Evolutionary conservation across 2,113 vertebrate genomes (phyloP), one percentile per base, ranked within the genome.

Genomic region (Promerops cafer): DNA sequence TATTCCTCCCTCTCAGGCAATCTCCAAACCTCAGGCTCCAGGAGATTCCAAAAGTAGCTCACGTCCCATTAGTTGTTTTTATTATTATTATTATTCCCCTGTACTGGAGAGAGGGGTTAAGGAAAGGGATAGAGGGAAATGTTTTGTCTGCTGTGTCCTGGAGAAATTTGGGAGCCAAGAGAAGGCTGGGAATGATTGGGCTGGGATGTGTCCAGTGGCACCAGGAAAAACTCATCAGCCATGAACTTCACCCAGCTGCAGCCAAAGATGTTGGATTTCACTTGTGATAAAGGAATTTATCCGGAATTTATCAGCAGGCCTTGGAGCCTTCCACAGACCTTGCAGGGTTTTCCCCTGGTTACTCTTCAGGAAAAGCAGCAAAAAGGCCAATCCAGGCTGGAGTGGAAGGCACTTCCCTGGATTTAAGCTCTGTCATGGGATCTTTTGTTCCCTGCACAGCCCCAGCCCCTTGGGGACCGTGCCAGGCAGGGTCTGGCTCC

Each of bases 1-100:
- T 87, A 45, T 77, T n/a, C 35, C 70, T 90, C 44, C 42, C 76
- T 65, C 30, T 56, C 33, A n/a, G n/a, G n/a, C n/a, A n/a, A n/a
- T n/a, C n/a, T n/a, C 9, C 94, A 90, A 97, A 94, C 97, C 96
- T 97, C 97, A 91, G 97, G 85, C 97, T 97, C 97, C 97, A 96
- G 82, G 45, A 83, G 89, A 90, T 97, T 96, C 97, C 6, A 16
- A 88, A 93, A 97, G 95, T 31, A 94, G 82, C 76, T 83, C 50
- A 40, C 0, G 2, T 59, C 26, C 60, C 66, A 83, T 77, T 83
- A 28, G n/a, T 71, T 59, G 4, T 22, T 35, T 39, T 20, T 56
- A 37, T 80, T 64, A 21, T 52, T 35, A 10, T n/a, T 8, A 13
- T 42, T 42, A 17, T 78, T 93, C 63, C 45, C 31, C 33, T 54